Evolutionary conservation across 2,888 invertebrate genomes (phyloP).

Genomic region (Lepas anatifera): DNA sequence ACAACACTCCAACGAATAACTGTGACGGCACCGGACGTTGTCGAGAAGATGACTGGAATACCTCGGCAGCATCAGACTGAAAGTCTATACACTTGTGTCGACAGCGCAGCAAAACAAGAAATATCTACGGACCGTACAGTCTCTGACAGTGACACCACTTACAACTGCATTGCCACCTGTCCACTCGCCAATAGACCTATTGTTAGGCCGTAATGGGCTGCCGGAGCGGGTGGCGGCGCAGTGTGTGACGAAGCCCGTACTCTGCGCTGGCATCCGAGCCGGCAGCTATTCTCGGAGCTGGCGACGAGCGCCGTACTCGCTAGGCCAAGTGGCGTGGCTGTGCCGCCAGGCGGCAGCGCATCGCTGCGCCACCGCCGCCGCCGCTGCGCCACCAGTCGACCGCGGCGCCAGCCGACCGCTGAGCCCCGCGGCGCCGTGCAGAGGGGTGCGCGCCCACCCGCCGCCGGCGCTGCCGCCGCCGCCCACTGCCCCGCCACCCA

Average conservation of each 20-base stretch:
- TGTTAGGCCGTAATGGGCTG: background rate
- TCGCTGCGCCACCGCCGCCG: background rate
- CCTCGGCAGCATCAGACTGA: background rate
- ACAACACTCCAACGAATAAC: too few relatives aligned
- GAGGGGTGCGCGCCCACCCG: background rate
- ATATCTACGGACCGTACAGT: background rate
- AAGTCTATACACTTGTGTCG: background rate
- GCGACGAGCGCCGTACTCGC: background rate
- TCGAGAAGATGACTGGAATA: background rate
- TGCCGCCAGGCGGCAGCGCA: too few relatives aligned
- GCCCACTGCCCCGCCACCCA: background rate
- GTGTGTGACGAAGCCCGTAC: slow-evolving; percentile 1
- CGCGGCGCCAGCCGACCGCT: too few relatives aligned
- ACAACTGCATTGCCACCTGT: background rate
- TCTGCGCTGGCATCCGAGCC: background rate
- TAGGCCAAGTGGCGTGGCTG: slow-evolving; percentile 9
- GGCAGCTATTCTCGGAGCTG: slow-evolving; percentile 1
- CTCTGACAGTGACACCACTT: background rate
- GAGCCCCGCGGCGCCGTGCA: background rate
- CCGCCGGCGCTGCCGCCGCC: too few relatives aligned
- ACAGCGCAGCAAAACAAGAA: background rate
- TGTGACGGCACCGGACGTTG: too few relatives aligned
- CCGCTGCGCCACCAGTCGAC: too few relatives aligned
- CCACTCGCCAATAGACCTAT: background rate
- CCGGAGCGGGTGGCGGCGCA: background rate